Base-by-base conservation (phyloP, 2,797 vertebrate species). In the Ctenopoma multispine region DNA sequence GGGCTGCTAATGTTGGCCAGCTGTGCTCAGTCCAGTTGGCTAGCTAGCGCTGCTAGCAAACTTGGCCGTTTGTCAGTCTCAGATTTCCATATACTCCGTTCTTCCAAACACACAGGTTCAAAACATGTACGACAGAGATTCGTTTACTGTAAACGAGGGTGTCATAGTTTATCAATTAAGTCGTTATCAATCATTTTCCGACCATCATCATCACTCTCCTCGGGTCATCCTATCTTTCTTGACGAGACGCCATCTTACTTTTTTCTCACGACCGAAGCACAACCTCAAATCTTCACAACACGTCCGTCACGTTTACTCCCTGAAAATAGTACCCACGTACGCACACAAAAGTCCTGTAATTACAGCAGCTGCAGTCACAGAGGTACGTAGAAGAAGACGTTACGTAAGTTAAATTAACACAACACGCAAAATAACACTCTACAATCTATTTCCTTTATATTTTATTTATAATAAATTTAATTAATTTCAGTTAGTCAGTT, bases 161-260 rank as follows among this genome's bases (percentile, higher is more conserved):
- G 63, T 85, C 72, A 77, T 63, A 82, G 75, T 79, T 80, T 65
- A 54, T 86, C 77, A 46, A 54, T 65, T 58, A 13, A 67, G 76
- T 81, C 80, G 79, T 84, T 83, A 84, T 89, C 64, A 87, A 87
- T 90, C 83, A 88, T 85, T 92, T 46, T 24, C 64, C 86, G 81
- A 84, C 68, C 63, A 80, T 73, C 81, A 91, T 70, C 82, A 88
- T 89, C 84, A 85, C 76, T 92, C 91, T 83, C 88, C 80, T 86
- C 89, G 80, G 88, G 90, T 90, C 92, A 90, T 92, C 88, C 92
- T 92, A 90, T 89, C 90, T 93, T 93, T 91, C 93, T 93, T 89
- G 84, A 93, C 86, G 92, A 92, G 91, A 90, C 94, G 94, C 95
- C 95, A 95, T 95, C 93, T 95, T 95, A 93, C 89, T 89, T 94